Evolutionary conservation across 2,888 invertebrate species (phyloP).

Genomic region (Macrosiphum euphorbiae): DNA sequence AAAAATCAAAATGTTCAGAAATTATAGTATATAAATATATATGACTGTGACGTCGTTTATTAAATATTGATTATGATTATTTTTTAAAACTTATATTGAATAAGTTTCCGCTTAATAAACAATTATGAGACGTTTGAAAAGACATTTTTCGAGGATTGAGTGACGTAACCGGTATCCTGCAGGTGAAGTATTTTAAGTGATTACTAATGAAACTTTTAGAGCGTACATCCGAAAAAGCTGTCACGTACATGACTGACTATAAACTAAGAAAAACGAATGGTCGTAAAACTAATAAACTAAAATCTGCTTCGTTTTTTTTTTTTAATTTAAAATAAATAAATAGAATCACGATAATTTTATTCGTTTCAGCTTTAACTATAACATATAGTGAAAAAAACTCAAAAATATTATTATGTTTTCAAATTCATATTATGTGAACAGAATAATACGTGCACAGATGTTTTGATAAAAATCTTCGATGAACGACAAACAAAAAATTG

Average conservation of each 20-base stretch:
- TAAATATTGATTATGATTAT: neutral
- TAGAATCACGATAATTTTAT: neutral
- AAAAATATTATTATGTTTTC: neutral
- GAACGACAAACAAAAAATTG: neutral
- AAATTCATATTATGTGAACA: neutral
- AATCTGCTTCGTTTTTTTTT: neutral
- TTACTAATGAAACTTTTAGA: neutral
- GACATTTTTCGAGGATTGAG: neutral
- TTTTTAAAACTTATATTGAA: neutral
- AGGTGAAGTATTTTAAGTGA: constrained; percentile 1
- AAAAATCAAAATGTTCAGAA: neutral
- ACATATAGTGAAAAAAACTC: neutral
- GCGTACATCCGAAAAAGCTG: neutral
- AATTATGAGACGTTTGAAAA: neutral
- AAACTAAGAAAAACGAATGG: neutral
- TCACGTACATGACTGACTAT: neutral
- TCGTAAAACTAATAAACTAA: neutral
- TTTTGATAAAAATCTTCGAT: neutral
- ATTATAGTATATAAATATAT: neutral
- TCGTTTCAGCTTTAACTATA: neutral
- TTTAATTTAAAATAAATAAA: neutral
- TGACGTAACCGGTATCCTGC: neutral
- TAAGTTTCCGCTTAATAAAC: neutral
- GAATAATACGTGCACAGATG: neutral
- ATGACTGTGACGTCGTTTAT: neutral